Percentiles rank a stretch among this genome's conserved stretches.
Evolutionary conservation across 2,113 vertebrate species (phyloP).

Genomic region (Channa maculata): DNA sequence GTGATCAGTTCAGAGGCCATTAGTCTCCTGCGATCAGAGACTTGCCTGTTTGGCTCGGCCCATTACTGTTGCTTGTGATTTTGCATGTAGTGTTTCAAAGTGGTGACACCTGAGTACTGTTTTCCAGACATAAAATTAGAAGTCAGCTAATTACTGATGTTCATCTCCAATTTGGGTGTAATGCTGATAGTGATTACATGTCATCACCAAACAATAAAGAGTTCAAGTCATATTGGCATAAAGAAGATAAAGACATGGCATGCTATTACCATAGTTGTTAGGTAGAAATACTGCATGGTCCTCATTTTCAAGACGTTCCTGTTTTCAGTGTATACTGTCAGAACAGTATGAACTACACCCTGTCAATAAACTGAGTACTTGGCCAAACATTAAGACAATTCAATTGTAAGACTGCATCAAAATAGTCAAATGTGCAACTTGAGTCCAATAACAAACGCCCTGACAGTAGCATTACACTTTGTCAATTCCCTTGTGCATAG

Average conservation of each 20-base stretch:
- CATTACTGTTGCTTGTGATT: slow-evolving; percentile 52
- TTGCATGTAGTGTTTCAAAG: slow-evolving; percentile 21
- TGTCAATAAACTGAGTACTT: not conserved
- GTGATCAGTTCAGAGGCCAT: slow-evolving; percentile 78
- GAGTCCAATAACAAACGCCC: not conserved
- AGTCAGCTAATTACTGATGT: not conserved
- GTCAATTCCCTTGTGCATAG: no score
- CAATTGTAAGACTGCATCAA: not conserved
- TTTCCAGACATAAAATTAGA: slow-evolving; percentile 9
- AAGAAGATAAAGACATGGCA: not conserved
- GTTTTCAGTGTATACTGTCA: not conserved
- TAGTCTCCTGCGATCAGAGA: slow-evolving; percentile 71
- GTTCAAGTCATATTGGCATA: not conserved
- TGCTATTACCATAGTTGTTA: not conserved
- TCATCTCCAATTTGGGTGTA: slow-evolving; percentile 4
- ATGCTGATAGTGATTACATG: not conserved
- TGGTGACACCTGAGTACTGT: not conserved
- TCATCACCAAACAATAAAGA: not conserved
- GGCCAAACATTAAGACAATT: not conserved
- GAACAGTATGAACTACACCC: not conserved
- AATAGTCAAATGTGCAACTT: not conserved
- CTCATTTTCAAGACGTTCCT: not conserved
- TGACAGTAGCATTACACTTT: not conserved
- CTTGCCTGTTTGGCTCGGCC: slow-evolving; percentile 40
- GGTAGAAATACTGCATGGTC: not conserved